Evolutionary conservation across 2,113 vertebrate species (phyloP).

Genomic region (Theristicus caerulescens): DNA sequence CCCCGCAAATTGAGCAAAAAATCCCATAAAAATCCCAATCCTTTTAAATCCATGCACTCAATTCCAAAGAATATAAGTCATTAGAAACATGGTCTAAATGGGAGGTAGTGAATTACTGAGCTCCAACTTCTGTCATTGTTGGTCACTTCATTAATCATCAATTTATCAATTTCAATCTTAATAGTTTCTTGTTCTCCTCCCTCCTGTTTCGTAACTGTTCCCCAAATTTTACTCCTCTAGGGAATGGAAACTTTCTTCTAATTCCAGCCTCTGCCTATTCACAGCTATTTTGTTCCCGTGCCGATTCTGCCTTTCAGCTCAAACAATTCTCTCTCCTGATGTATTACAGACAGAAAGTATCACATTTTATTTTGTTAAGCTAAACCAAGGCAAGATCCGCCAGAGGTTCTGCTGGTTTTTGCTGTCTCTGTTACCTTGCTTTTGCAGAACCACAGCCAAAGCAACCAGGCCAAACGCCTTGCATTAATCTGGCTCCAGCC

Average conservation of each 20-base stretch:
- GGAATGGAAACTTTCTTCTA: neutral
- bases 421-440: neutral
- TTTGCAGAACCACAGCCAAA: neutral
- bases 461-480: neutral
- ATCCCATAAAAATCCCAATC: neutral
- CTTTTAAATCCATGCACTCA: neutral
- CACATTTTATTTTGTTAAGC: neutral
- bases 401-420: neutral
- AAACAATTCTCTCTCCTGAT: neutral
- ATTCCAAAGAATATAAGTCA: neutral
- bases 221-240: neutral
- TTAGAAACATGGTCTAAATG: neutral
- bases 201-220: neutral
- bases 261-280: neutral
- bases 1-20: neutral
- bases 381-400: neutral
- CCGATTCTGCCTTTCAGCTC: neutral
- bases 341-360: neutral
- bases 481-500: accelerated
- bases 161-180: neutral
- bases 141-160: neutral
- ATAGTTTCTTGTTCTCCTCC: neutral
- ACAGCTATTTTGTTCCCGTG: neutral
- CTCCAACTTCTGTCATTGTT: neutral
- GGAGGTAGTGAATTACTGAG: neutral